Base-by-base conservation (phyloP, 2,888 invertebrate species). In the Synanthedon tipuliformis region DNA sequence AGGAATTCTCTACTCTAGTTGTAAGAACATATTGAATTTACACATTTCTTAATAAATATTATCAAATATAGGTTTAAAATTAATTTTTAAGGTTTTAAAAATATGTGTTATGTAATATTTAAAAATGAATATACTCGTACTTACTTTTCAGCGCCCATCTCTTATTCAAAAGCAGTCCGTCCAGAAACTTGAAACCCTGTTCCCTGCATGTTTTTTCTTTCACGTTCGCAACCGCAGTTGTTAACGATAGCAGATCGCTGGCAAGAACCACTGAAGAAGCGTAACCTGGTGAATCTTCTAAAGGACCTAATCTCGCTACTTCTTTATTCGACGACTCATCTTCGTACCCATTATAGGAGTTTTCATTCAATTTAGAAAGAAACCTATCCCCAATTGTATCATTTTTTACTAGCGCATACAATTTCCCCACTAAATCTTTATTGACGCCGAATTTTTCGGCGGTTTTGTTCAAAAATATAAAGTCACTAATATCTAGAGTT, bases 131-230 rank as follows among this genome's bases (percentile, higher is more conserved):
- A 3, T 60, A 88, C n/a, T n/a, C n/a, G n/a, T n/a, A n/a, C 89
- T 89, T 63, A 89, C 89, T 88, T 68, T 88, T 83, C 59, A 89
- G 68, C n/a, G 90, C 89, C 89, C 89, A 89, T 73, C 84, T 74
- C 62, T 88, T 87, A 60, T 88, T 87, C 65, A 73, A 66, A 11
- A 85, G 72, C 54, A 89, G 68, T 54, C 88, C 88, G 62, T 87
- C 79, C 57, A 89, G 63, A 48, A 89, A 84, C 53, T 75, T 71
- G 56, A 80, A 78, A 0, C 86, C 88, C 54, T 90, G 89, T 48
- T 85, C 81, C 54, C 86, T 77, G 67, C 90, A 90, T 1, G 71
- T 61, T 40, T 72, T 71, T 53, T 87, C 85, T 57, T 83, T 71
- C 41, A 89, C 79, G 55, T 79, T 81, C 10, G 82, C 78, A 45